Base-by-base conservation (phyloP, 2,797 vertebrate genomes). In the Halcyon smyrnensis region DNA sequence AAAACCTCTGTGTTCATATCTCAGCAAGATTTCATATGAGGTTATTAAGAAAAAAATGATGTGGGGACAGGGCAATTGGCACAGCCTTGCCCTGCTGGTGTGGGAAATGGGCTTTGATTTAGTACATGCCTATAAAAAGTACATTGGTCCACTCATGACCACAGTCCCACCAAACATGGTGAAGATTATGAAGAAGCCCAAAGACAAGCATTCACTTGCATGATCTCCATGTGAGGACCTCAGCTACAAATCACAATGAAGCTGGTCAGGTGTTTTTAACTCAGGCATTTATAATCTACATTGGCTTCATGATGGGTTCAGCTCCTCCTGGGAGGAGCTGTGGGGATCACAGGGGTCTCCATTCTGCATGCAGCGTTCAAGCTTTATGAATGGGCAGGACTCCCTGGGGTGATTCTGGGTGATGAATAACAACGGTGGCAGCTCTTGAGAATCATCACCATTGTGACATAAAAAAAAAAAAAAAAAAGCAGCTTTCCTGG, bases 271-370 rank as follows among this genome's bases (percentile, higher is more conserved):
- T n/a, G 37, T 59, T 57, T 69, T 54, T 84, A 65, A 62, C 12
- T 8, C 3, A 2, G 76, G 41, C 3, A 71, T 17, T 60, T 56
- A 36, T n/a, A 60, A 11, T 11, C 43, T n/a, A n/a, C 19, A 16
- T 2, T 45, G 71, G 28, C 20, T 34, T 87, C 6, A 3, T 0
- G 0, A 16, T 17, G 27, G 39, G 24, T 27, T 69, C 45, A 62
- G 45, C 9, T 76, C 73, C 86, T 64, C 32, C 20, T 2, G 4
- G 60, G 41, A 84, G 41, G 15, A 76, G 28, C 2, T 1, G 1
- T 17, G 43, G 41, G 25, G 34, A 54, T 17, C 5, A 23, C 0
- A 0, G 41, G 27, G 13, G 7, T 59, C 51, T 75, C 27, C 0
- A 1, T 39, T 46, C 56, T 51, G 11, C 2, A 2, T 5, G 11